These are phyloP conservation scores for Urophycis tenuis DNA, from an alignment of 2,797 vertebrate genomes.

Conservation along the genomic window DNA sequence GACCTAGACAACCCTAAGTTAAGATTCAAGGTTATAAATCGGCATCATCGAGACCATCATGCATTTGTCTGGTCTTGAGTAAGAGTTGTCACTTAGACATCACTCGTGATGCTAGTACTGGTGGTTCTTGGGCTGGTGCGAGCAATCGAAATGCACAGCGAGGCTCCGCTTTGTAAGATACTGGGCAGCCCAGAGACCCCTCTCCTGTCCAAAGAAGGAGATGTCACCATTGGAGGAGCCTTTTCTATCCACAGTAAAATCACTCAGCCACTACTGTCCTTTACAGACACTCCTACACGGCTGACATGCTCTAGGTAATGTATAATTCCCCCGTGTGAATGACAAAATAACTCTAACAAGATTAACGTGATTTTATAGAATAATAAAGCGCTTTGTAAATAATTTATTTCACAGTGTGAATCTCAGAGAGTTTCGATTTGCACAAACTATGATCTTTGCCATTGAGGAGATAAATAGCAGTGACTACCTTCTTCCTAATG, in stretches of 20 bases:
- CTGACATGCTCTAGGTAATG: slow-evolving; percentile 65
- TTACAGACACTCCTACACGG: slow-evolving; percentile 57
- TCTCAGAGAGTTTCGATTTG: slow-evolving; percentile 67
- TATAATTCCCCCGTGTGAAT: background rate
- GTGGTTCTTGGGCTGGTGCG: slow-evolving; percentile 27
- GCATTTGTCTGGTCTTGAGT: slow-evolving; percentile 2
- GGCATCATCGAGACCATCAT: background rate
- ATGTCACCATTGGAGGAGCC: slow-evolving; percentile 63
- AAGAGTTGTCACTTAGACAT: slow-evolving; percentile 13
- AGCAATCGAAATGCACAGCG: slow-evolving; percentile 23
- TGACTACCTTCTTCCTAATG: slow-evolving; percentile 57
- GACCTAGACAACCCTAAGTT: background rate
- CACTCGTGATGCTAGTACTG: slow-evolving; percentile 21
- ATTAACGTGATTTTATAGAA: background rate
- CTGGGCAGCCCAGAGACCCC: slow-evolving; percentile 57
- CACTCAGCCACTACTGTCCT: slow-evolving; percentile 49
- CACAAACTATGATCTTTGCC: slow-evolving; percentile 70
- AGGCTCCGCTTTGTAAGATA: slow-evolving; percentile 50
- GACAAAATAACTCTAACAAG: background rate
- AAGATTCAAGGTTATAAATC: slow-evolving; percentile 29
- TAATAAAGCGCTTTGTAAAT: background rate
- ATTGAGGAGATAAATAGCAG: slow-evolving; percentile 70
- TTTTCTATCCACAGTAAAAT: slow-evolving; percentile 71
- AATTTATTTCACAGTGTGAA: slow-evolving; percentile 54
- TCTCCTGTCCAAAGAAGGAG: slow-evolving; percentile 61